Evolutionary conservation across 2,113 vertebrate genomes (phyloP), one percentile per base, ranked within the genome.

Genomic region (Pteropus alecto): DNA sequence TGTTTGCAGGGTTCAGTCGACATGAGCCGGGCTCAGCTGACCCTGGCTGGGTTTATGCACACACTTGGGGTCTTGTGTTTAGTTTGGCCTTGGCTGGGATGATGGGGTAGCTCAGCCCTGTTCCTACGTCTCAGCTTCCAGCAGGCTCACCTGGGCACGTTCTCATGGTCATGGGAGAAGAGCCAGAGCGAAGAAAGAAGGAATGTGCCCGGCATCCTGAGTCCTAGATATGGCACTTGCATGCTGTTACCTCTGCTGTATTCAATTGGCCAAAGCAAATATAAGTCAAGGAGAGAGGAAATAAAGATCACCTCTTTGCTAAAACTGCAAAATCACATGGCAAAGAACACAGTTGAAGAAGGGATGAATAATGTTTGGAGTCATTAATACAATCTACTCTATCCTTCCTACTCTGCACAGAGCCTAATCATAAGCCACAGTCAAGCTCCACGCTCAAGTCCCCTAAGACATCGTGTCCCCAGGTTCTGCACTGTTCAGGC

Each of bases 181-280:
- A 54, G 0, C 21, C n/a, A 63, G 30, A 65, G 5, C 22, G n/a
- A 33, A 41, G 16, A 56, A 56, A 48, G 21, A 0, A 16, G 16
- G 35, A 14, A 19, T 7, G 1, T 12, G 19, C 35, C 65, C 58
- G 63, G 26, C 26, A 7, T 35, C 51, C n/a, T 14, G 35, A 21
- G 28, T 30, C 41, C 26, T 11, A 21, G n/a, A 14, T n/a, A 16
- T 35, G 38, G n/a, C 70, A 21, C 13, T 3, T 16, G 41, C 16
- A 58, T 4, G 5, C 3, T 1, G 12, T 60, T 43, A 35, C 46
- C 51, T 48, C 70, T 6, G 1, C 43, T 18, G 0, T 24, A 4
- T 26, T 63, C 30, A 56, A 0, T 22, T n/a, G 26, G 54, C 70
- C 70, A 46, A 70, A 56, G 77, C 19, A 4, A 60, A 30, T 14